Base-by-base conservation (phyloP, 2,888 invertebrate genomes). In the Himalopsyche tibetana region DNA sequence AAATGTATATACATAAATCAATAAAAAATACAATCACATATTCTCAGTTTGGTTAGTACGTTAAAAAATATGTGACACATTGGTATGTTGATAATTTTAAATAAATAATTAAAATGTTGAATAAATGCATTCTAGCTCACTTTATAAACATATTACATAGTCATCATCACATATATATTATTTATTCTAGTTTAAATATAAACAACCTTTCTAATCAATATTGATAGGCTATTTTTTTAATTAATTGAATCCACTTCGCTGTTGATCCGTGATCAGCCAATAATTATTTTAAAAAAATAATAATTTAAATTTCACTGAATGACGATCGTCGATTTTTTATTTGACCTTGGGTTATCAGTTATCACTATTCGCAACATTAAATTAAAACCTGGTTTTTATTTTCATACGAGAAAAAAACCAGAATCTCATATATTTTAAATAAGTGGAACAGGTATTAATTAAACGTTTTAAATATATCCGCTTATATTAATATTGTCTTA, bases 271-370 rank as follows among this genome's bases (percentile, higher is more conserved):
- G 63, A 63, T 63, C 63, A 28, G 63, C 19, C 19, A 63, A 63
- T 63, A 19, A 63, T 63, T 28, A 28, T 28, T 28, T 19, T 9
- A 63, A n/a, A 51, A 51, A 51, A 15, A 51, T 3, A 4, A 63
- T 19, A 63, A 63, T 63, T 63, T 63, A 63, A 63, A 63, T 63
- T 63, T 63, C 63, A 63, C 63, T 63, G 19, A 63, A 63, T 63
- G 19, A 63, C 28, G 63, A 63, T 28, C n/a, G 63, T 63, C 63
- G 63, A 63, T 63, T 63, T 63, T 63, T 63, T 8, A 63, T 63
- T 19, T 63, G 63, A 63, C 63, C 63, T 63, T 63, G 63, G 63
- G 63, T 63, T 63, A 55, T 55, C 55, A 55, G 42, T 42, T 42
- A 51, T 51, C 51, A 63, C 19, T 19, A 19, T 63, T 63, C 15